Evolutionary conservation across 2,888 invertebrate species (phyloP).

Genomic region (Drosophila cracens): DNA sequence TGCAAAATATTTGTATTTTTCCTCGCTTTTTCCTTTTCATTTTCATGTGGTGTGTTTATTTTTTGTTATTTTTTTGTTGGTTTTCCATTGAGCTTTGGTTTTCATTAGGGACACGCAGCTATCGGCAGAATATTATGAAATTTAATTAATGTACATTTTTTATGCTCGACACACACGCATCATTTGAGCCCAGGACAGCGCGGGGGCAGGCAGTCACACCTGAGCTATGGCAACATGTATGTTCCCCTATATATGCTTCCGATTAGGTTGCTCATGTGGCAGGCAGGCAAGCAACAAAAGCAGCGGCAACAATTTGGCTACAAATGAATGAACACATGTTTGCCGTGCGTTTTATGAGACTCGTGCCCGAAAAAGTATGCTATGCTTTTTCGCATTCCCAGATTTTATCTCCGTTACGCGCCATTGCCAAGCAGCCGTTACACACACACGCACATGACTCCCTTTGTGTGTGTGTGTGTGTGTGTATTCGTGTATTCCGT

Average conservation of each 20-base stretch:
- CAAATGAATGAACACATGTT: constrained; percentile 75
- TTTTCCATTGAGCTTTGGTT: constrained; percentile 14
- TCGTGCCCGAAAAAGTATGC: constrained; percentile 64
- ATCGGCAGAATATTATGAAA: constrained; percentile 47
- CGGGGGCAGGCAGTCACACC: constrained; percentile 18
- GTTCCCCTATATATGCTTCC: constrained; percentile 37
- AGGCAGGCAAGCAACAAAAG: constrained; percentile 1
- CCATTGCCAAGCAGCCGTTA: constrained; percentile 45
- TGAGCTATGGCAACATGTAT: constrained; percentile 11
- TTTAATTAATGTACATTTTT: constrained; percentile 75
- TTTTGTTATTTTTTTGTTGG: constrained; percentile 3
- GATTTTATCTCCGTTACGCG: constrained; percentile 71
- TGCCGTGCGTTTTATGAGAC: constrained; percentile 43
- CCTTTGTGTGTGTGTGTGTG: constrained; percentile 1
- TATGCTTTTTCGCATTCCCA: constrained; percentile 45
- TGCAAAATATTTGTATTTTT: constrained; percentile 6
- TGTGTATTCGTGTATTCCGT: constrained; percentile 16
- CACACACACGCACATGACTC: constrained; percentile 4
- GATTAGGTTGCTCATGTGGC: constrained; percentile 49
- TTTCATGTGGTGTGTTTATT: not conserved
- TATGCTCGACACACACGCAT: constrained; percentile 46
- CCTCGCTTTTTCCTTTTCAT: not conserved
- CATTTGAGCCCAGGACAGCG: constrained; percentile 3
- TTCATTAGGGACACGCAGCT: constrained; percentile 31
- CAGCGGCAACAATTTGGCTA: constrained; percentile 45